phyloP scores from a whole-genome alignment of 2,113 vertebrate genomes.

The rat (Rattus norvegicus) region DNA sequence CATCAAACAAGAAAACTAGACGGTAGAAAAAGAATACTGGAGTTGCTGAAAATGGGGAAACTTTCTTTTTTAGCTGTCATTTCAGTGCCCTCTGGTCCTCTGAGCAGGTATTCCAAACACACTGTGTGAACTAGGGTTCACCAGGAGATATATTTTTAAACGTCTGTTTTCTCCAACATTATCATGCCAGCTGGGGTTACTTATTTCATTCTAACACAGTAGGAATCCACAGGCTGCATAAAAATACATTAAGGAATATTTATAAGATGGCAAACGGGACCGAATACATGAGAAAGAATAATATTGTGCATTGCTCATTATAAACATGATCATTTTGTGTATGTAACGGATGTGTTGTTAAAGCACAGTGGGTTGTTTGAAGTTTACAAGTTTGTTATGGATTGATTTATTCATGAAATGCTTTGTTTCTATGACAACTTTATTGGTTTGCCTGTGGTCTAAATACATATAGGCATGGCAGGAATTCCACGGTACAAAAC shows the following conservation, averaged over 20 bases:
- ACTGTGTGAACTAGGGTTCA: constrained; percentile 52
- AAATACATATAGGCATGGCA: constrained; percentile 90
- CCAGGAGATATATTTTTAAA: constrained; percentile 62
- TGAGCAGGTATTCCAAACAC: constrained; percentile 59
- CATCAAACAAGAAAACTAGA: neutral
- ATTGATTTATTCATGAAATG: constrained; percentile 91
- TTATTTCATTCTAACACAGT: constrained; percentile 76
- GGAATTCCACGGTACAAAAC: constrained; percentile 88
- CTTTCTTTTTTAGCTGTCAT: constrained; percentile 52
- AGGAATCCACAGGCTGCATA: constrained; percentile 70
- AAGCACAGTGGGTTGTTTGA: constrained; percentile 84
- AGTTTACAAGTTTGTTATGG: constrained; percentile 89
- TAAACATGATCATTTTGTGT: constrained; percentile 82
- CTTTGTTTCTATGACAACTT: constrained; percentile 92
- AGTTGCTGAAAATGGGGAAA: constrained; percentile 34
- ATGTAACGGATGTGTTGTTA: constrained; percentile 83
- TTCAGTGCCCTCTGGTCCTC: constrained; percentile 59
- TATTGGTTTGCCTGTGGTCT: constrained; percentile 90
- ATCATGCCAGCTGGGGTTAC: constrained; percentile 77
- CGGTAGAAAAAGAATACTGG: neutral
- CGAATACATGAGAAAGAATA: constrained; percentile 80
- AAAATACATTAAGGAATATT: constrained; percentile 80
- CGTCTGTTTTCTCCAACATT: constrained; percentile 77
- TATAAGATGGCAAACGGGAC: constrained; percentile 82
- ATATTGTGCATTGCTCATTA: constrained; percentile 82